Percentiles rank a stretch among this genome's conserved stretches.
phyloP scores from a whole-genome alignment of 2,113 vertebrate species.

The Microcebus griseorufus region DNA sequence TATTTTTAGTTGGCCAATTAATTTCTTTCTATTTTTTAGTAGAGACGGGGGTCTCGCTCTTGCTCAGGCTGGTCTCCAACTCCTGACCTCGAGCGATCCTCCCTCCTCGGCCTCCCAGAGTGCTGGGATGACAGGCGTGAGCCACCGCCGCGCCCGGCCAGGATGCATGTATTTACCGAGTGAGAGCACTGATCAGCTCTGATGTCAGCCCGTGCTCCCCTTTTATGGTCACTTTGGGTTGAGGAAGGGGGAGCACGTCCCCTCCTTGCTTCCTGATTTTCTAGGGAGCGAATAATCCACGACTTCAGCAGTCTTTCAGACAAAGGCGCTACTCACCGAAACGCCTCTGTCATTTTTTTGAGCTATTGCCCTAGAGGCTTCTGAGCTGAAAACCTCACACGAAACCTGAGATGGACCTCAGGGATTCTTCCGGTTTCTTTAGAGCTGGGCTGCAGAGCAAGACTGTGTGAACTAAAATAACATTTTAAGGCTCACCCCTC shows the following conservation, averaged over 20 bases:
- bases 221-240: neutral
- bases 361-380: neutral
- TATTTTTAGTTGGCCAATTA: too few relatives aligned
- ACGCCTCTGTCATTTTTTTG: neutral
- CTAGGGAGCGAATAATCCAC: neutral
- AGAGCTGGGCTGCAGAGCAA: neutral
- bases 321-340: neutral
- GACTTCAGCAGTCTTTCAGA: conserved; percentile 1
- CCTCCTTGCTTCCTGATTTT: neutral
- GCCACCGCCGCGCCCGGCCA: too few relatives aligned
- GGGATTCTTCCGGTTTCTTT: neutral
- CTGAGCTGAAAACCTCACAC: conserved; percentile 1
- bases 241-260: too few relatives aligned
- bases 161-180: neutral
- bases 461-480: too few relatives aligned
- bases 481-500: too few relatives aligned
- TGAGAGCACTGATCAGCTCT: neutral
- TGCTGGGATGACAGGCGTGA: too few relatives aligned
- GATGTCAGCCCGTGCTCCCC: neutral
- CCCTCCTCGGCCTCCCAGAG: too few relatives aligned
- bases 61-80: too few relatives aligned
- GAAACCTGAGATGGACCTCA: neutral
- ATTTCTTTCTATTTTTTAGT: too few relatives aligned
- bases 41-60: too few relatives aligned
- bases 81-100: too few relatives aligned